These are phyloP conservation scores for Oplegnathus fasciatus DNA, from an alignment of 2,113 vertebrate species.

Conservation along the genomic window DNA sequence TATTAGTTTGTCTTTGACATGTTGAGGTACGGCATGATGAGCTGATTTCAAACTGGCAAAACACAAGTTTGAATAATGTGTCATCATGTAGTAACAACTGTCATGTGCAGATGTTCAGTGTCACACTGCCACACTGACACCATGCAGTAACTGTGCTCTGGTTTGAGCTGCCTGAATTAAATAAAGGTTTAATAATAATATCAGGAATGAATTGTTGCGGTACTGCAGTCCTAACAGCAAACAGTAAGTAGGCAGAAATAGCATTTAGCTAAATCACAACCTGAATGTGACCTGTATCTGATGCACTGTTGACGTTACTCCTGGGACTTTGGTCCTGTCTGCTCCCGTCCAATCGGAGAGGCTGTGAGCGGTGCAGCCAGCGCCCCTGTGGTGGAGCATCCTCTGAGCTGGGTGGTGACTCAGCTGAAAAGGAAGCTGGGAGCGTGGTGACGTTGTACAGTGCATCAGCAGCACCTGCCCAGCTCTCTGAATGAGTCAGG, in stretches of 20 bases:
- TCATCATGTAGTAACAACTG: neutral
- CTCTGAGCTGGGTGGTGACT: conserved; percentile 64
- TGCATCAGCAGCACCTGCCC: conserved; percentile 43
- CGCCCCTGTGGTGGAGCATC: conserved; percentile 61
- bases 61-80: neutral
- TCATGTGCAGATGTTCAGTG: neutral
- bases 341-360: conserved; percentile 62
- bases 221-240: neutral
- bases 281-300: conserved; percentile 27
- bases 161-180: neutral
- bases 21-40: neutral
- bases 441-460: conserved; percentile 19
- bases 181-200: neutral
- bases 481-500: neutral
- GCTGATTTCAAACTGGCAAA: neutral
- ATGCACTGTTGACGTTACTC: conserved; percentile 11
- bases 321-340: conserved; percentile 19
- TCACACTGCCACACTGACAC: neutral
- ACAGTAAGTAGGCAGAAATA: neutral
- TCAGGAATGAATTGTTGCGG: neutral
- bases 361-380: conserved; percentile 50
- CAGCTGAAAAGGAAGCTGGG: conserved; percentile 60
- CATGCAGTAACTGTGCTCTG: neutral
- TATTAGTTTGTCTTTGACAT: neutral
- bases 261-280: neutral